Percentiles rank a stretch among this genome's conserved stretches.
Evolutionary conservation across 1,140 invertebrate genomes (phyloP).

Genomic region (Dinoponera quadriceps): DNA sequence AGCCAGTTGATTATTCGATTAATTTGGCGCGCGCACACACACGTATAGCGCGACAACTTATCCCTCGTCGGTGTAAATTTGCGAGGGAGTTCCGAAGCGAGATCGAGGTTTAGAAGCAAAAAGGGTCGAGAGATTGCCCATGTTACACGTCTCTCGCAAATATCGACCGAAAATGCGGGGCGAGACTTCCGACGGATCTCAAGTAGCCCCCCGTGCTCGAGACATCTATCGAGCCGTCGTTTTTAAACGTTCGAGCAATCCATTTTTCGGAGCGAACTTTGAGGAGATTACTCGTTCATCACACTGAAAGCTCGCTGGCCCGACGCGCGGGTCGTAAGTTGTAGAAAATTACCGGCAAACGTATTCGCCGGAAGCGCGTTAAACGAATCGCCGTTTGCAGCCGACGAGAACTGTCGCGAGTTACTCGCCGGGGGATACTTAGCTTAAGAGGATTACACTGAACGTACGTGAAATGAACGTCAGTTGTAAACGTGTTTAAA

Average conservation of each 20-base stretch:
- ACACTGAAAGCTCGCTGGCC: constrained; percentile 9
- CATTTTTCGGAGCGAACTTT: constrained; percentile 6
- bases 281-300: constrained; percentile 26
- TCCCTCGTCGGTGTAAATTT: no score
- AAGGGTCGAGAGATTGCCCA: no score
- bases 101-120: no score
- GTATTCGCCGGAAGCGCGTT: constrained; percentile 32
- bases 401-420: constrained; percentile 17
- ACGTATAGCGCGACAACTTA: no score
- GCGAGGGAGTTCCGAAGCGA: no score
- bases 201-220: no score
- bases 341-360: constrained; percentile 27
- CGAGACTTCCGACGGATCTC: no score
- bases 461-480: constrained; percentile 28
- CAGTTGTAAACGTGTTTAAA: constrained; percentile 17
- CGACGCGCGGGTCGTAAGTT: constrained; percentile 15
- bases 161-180: no score
- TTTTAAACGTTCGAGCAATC: constrained; percentile 15
- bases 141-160: no score
- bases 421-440: constrained; percentile 31
- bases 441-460: constrained; percentile 47
- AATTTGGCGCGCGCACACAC: no score
- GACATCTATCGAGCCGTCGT: background rate
- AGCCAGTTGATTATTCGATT: no score
- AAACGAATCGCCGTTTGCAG: constrained; percentile 49